Evolutionary conservation across 2,113 vertebrate genomes (phyloP), one percentile per base, ranked within the genome.

Genomic region (Catagonus wagneri): DNA sequence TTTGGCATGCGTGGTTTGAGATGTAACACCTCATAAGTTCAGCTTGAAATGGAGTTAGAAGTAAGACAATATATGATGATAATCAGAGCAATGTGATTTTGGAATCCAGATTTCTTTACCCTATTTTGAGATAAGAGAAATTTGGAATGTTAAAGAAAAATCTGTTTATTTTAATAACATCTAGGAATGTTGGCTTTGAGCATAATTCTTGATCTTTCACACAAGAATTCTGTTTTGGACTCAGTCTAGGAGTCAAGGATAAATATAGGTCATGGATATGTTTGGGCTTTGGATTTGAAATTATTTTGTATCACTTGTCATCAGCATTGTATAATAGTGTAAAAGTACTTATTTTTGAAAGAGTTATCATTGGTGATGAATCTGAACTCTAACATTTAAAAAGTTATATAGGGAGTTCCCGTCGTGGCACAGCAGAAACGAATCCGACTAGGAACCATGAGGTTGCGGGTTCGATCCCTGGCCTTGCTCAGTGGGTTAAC

Each of bases 311-410:
- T 56, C 11, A 39, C 20, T 71, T 94, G 4, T 78, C 27, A 94
- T 88, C 8, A 61, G 22, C 81, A 89, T 69, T 76, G 12, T 32
- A 39, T 60, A 54, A 50, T 6, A 56, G 14, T 52, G 13, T 76
- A 54, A 80, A 84, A 79, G 22, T 89, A 63, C 29, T 84, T 84
- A 36, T 83, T 87, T 90, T 87, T 68, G 16, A 76, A 93, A 95
- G 65, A 69, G 3, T 76, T 89, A 10, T 71, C 6, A 44, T 36
- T 90, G 27, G 4, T 66, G 61, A 60, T 65, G 94, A 81, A 15
- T 83, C 11, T 83, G 20, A 78, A 4, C 39, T 58, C 13, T 72
- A 83, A 60, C 20, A 29, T 65, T 44, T 69, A 72, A 92, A 69
- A 89, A 60, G 23, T 74, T 79, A 34, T 63, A 34, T 58, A 88